Evolutionary conservation across 2,113 vertebrate species (phyloP).

Genomic region (Tachycineta bicolor): DNA sequence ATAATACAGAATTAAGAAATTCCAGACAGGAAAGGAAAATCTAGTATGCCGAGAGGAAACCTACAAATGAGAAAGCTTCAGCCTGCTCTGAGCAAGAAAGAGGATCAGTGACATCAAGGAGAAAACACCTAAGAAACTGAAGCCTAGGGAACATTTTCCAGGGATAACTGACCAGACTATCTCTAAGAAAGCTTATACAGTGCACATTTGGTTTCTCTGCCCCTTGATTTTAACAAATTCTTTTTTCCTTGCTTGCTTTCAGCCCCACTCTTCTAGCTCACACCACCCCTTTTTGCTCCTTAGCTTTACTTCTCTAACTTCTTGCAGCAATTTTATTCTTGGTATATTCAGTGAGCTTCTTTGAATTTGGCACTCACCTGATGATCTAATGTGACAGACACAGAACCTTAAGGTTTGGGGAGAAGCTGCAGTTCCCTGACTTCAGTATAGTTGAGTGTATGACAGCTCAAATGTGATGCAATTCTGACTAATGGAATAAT

Average conservation of each 20-base stretch:
- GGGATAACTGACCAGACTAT: background rate
- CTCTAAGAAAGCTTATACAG: background rate
- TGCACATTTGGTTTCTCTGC: background rate
- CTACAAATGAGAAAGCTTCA: background rate
- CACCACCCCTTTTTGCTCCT: background rate
- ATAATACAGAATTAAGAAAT: background rate
- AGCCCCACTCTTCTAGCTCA: background rate
- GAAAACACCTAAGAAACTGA: background rate
- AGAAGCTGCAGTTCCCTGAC: background rate
- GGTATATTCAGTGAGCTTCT: background rate
- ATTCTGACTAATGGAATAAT: background rate
- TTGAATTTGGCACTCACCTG: background rate
- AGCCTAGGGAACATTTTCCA: too few species aligned
- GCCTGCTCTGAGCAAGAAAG: background rate
- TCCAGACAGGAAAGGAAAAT: background rate
- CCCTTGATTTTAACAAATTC: background rate
- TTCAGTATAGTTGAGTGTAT: background rate
- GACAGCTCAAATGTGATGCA: background rate
- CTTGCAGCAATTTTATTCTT: background rate
- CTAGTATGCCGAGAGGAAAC: background rate
- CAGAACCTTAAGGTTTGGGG: background rate
- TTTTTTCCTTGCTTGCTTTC: background rate
- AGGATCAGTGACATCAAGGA: background rate
- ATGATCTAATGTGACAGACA: background rate
- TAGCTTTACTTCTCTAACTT: background rate